Evolutionary conservation across 2,888 invertebrate species (phyloP).

Genomic region (Nomada ferruginata): DNA sequence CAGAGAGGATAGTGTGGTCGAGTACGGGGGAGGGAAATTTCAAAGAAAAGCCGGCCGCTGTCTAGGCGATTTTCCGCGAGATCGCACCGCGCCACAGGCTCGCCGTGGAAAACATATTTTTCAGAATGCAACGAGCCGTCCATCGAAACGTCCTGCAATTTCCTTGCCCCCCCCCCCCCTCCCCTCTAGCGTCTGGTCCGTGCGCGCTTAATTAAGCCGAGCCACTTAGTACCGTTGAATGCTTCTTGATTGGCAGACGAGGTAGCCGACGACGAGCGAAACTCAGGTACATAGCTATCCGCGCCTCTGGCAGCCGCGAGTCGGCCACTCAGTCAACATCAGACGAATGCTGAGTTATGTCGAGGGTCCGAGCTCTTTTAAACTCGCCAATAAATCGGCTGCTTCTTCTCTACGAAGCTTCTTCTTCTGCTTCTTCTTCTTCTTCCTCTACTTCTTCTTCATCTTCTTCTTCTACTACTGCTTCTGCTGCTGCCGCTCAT

Average conservation of each 20-base stretch:
- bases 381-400: conserved; percentile 80
- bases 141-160: conserved; percentile 48
- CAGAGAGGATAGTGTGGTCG: background rate
- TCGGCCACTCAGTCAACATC: conserved; percentile 79
- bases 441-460: conserved; percentile 10
- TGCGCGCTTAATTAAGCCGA: conserved; percentile 78
- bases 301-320: conserved; percentile 70
- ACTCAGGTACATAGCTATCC: conserved; percentile 68
- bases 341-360: conserved; percentile 79
- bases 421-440: conserved; percentile 56
- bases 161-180: conserved; percentile 29
- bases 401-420: conserved; percentile 63
- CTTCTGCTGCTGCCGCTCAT: conserved; percentile 27
- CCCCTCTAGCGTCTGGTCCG: conserved; percentile 46
- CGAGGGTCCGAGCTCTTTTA: conserved; percentile 79
- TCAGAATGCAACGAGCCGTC: conserved; percentile 53
- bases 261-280: conserved; percentile 68
- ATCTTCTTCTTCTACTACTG: conserved; percentile 26
- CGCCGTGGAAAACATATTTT: conserved; percentile 56
- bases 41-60: conserved; percentile 50
- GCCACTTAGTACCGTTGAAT: conserved; percentile 78
- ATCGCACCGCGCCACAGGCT: conserved; percentile 33
- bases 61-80: conserved; percentile 62
- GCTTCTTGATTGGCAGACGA: conserved; percentile 79
- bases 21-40: conserved; percentile 20